Evolutionary conservation across 2,113 vertebrate species (phyloP).

Genomic region (Ariopsis seemanni): DNA sequence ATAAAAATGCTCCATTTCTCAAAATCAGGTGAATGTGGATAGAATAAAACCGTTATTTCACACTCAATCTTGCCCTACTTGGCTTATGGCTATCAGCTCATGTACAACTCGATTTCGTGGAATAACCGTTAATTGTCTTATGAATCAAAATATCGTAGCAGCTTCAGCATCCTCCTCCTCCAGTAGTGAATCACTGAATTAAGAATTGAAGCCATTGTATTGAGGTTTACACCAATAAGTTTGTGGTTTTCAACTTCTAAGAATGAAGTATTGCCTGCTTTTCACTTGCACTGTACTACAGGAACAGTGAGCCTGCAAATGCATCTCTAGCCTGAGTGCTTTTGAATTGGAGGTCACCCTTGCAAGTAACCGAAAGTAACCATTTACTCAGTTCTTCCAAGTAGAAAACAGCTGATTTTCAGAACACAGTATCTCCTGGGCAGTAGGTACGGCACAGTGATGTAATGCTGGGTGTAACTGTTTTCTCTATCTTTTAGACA

Average conservation of each 20-base stretch:
- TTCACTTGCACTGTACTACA: background rate
- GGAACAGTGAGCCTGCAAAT: background rate
- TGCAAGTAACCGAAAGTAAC: background rate
- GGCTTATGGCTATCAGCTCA: no score
- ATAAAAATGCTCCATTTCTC: no score
- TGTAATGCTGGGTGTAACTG: background rate
- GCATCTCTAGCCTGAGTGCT: background rate
- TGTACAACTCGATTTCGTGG: no score
- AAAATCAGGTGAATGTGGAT: no score
- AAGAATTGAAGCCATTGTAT: background rate
- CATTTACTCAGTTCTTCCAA: background rate
- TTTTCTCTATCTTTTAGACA: conserved; percentile 31
- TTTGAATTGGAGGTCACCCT: background rate
- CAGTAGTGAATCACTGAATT: background rate
- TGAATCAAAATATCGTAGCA: background rate
- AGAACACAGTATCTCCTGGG: background rate
- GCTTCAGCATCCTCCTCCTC: background rate
- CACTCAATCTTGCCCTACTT: no score
- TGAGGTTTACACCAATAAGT: background rate
- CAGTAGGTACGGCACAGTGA: background rate
- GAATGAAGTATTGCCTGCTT: background rate
- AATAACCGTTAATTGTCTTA: background rate
- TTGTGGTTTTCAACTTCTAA: background rate
- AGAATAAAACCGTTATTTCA: no score
- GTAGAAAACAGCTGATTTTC: background rate